phyloP scores from a whole-genome alignment of 2,888 invertebrate species.

The Carcina quercana region DNA sequence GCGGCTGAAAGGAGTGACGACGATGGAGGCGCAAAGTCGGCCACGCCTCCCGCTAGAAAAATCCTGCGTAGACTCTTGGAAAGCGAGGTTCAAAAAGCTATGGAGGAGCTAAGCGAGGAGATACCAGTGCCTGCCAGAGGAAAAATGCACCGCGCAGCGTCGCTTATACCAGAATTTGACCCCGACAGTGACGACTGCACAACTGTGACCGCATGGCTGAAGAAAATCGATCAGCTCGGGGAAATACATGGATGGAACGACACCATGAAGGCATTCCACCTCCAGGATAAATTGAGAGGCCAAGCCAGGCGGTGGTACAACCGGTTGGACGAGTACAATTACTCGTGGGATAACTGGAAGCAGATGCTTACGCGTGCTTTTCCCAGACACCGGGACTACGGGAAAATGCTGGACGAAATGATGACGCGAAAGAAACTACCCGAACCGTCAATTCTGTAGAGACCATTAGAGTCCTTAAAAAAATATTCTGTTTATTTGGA shows the following conservation, averaged over 20 bases:
- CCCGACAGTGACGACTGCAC: conserved; percentile 16
- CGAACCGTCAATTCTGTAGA: no score
- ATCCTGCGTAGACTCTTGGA: conserved; percentile 1
- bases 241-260: conserved; percentile 22
- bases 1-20: no score
- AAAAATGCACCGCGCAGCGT: conserved; percentile 9
- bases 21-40: no score
- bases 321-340: conserved; percentile 21
- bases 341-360: conserved; percentile 24
- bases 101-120: conserved; percentile 1
- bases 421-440: conserved; percentile 17
- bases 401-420: conserved; percentile 19
- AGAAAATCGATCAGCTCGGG: conserved; percentile 18
- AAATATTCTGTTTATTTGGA: no score
- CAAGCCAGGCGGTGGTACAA: conserved; percentile 22
- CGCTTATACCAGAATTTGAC: conserved; percentile 14
- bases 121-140: not conserved
- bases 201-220: conserved; percentile 14
- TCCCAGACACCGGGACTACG: conserved; percentile 21
- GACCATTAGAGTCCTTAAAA: no score
- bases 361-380: conserved; percentile 20
- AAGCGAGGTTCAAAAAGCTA: conserved; percentile 5
- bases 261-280: conserved; percentile 15
- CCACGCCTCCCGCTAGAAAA: conserved; percentile 6
- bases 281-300: conserved; percentile 21